These are phyloP conservation scores for Micrasema longulum DNA, from an alignment of 1,140 invertebrate genomes.

Conservation along the genomic window DNA sequence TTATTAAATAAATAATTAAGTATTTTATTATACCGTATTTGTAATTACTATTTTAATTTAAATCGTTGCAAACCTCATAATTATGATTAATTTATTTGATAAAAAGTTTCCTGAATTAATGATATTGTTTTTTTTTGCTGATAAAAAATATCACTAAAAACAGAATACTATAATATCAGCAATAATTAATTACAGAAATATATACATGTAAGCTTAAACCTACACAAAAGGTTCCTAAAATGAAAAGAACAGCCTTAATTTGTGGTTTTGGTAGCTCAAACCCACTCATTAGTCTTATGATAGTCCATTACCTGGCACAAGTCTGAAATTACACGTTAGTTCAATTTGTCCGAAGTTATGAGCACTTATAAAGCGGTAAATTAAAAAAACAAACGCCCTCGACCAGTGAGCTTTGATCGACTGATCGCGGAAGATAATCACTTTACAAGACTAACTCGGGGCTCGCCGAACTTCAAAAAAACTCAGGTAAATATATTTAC, in stretches of 20 bases:
- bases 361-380: constrained; percentile 43
- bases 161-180: no score
- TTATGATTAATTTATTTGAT: no score
- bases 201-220: no score
- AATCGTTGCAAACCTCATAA: no score
- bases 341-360: constrained; percentile 22
- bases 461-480: constrained; percentile 15
- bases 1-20: no score
- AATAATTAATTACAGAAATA: no score
- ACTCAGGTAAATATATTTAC: background rate
- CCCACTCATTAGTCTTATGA: constrained; percentile 9
- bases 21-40: no score
- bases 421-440: constrained; percentile 30
- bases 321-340: constrained; percentile 33
- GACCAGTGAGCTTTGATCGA: constrained; percentile 33
- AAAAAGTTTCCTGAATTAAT: no score
- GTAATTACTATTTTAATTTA: no score
- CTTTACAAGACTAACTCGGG: constrained; percentile 22
- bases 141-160: no score
- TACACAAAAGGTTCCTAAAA: no score
- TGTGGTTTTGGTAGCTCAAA: background rate
- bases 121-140: no score
- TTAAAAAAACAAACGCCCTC: constrained; percentile 22
- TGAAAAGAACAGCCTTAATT: background rate
- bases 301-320: constrained; percentile 18